Conservation (phyloP, 2,113 vertebrate genomes). For the Sinosuthora webbiana region DNA sequence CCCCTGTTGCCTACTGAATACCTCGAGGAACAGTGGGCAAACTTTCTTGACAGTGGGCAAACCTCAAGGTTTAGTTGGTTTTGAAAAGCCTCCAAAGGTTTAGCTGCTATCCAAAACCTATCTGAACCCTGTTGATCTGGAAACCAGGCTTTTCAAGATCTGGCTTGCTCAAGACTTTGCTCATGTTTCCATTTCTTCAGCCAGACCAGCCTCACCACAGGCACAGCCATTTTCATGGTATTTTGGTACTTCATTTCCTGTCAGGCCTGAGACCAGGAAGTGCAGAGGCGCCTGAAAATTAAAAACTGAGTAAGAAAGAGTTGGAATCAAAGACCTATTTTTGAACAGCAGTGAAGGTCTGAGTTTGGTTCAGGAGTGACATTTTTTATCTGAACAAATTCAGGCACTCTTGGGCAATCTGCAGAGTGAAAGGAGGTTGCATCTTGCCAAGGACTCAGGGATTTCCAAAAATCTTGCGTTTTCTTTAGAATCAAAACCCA, state of each 20-base stretch:
- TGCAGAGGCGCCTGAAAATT: slow-evolving; percentile 13
- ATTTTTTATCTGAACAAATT: background rate
- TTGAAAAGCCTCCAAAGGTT: slow-evolving; percentile 13
- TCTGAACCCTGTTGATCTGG: background rate
- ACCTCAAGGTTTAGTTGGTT: background rate
- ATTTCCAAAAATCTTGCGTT: background rate
- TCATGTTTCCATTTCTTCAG: slow-evolving; percentile 37
- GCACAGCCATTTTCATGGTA: background rate
- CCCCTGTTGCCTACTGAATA: background rate
- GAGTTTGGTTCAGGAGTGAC: background rate
- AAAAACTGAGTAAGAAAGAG: slow-evolving; percentile 1
- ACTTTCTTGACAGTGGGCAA: background rate
- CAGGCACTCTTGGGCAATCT: background rate
- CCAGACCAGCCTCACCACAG: slow-evolving; percentile 57
- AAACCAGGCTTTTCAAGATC: background rate
- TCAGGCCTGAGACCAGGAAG: slow-evolving; percentile 21
- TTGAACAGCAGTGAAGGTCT: background rate
- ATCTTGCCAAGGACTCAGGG: background rate
- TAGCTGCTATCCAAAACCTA: background rate
- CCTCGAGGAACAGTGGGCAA: background rate
- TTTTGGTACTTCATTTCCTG: slow-evolving; percentile 48
- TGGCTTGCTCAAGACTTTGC: background rate
- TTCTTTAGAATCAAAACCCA: background rate
- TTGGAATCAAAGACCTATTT: background rate
- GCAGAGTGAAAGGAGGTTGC: background rate